Base-by-base conservation (phyloP, 1,140 invertebrate genomes). In the Solen grandis region DNA sequence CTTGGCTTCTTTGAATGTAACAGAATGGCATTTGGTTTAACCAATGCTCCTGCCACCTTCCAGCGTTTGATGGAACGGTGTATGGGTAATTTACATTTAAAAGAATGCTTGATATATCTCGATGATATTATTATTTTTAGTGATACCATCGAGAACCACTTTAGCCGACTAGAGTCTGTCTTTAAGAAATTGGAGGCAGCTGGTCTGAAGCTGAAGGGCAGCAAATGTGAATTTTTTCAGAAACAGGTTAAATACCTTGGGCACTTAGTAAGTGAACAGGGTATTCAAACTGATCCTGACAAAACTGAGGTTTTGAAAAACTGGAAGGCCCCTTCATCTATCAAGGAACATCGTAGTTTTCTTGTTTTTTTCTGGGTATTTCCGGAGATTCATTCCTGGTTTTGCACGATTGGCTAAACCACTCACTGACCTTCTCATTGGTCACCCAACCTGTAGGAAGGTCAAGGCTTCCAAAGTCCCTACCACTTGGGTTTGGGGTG, bases 321-420 rank as follows among this genome's bases (percentile, higher is more conserved):
- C 14, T 88, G 82, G 77, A 72, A 83, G 27, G 29, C 22, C 25
- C 77, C 86, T 16, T 87, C 72, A 57, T 89, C 77, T 66, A 62
- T 87, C 5, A 89, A 90, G 57, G 88, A 93, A 54, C 36, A 93
- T 0, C 75, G 91, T 41, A 36, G 87, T 22, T 94, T 94, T 81
- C n/a, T 38, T 94, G 2, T 93, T 93, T 2, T 79, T 94, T 27
- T 59, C 88, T 52, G 87, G 88, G 55, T 93, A 91, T 79, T 90
- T 90, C 79, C 62, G 88, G 2, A 83, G 87, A 72, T 93, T 92
- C 82, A 84, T 93, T 31, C 88, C 81, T 36, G 38, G 38, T 27
- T 84, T 80, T 76, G 77, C 91, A n/a, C 62, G 88, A 76, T 60
- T 88, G 10, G 90, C 90, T 5, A 82, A 77, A 46, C 83, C 89